phyloP scores from a whole-genome alignment of 2,113 vertebrate species.

The Chaetodon auriga region DNA sequence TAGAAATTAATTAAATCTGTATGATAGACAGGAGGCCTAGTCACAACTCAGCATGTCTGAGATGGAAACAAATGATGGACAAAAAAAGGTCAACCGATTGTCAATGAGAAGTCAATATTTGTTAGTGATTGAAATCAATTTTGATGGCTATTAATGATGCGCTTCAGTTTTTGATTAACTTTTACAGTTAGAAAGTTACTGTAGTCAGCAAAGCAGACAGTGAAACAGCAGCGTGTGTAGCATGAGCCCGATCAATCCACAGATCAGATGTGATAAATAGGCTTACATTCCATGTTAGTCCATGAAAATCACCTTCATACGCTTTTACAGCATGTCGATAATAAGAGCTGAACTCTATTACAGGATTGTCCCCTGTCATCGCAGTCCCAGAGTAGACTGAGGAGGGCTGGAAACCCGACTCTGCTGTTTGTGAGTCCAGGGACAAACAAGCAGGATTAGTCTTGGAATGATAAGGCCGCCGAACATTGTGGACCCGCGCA shows the following conservation, averaged over 20 bases:
- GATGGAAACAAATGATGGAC: neutral
- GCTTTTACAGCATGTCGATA: slow-evolving; percentile 58
- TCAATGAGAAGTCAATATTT: neutral
- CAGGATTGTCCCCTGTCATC: slow-evolving; percentile 72
- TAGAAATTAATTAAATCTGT: neutral
- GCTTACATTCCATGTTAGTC: slow-evolving; percentile 28
- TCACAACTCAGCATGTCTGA: neutral
- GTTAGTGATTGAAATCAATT: neutral
- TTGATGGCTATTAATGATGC: neutral
- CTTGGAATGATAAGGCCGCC: slow-evolving; percentile 77
- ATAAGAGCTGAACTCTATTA: slow-evolving; percentile 60
- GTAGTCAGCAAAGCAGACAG: neutral
- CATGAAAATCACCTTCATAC: slow-evolving; percentile 49
- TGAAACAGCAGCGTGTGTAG: neutral
- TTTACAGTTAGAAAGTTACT: neutral
- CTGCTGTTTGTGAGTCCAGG: slow-evolving; percentile 73
- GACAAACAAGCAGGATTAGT: slow-evolving; percentile 79
- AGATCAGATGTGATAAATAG: slow-evolving; percentile 38
- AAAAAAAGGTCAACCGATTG: neutral
- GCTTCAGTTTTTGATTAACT: slow-evolving; percentile 1
- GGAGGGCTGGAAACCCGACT: slow-evolving; percentile 72
- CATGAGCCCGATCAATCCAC: slow-evolving; percentile 1
- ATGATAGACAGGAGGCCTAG: too few relatives aligned
- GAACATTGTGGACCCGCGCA: slow-evolving; percentile 73
- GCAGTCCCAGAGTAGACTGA: slow-evolving; percentile 53